These are phyloP conservation scores for Oncorhynchus gorbuscha DNA, from an alignment of 2,113 vertebrate species.

Conservation along the genomic window DNA sequence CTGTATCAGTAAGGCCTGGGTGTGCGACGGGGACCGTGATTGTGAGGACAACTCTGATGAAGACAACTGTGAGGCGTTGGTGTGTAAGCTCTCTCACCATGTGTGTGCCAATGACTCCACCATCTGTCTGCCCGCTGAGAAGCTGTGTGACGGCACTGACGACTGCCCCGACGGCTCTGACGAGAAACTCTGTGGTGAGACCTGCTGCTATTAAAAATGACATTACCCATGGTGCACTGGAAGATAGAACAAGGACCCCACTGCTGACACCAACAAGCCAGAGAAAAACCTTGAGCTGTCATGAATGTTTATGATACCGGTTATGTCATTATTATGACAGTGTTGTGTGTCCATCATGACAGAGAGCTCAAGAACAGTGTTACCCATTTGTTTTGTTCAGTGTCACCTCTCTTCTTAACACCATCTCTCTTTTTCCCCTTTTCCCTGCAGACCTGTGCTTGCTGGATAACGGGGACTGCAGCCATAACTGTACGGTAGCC, in stretches of 20 bases:
- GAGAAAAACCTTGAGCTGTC: too few species aligned
- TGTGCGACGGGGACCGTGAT: constrained; percentile 94
- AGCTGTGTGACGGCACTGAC: constrained; percentile 87
- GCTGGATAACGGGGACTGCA: constrained; percentile 89
- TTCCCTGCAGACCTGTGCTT: constrained; percentile 82
- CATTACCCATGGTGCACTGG: constrained; percentile 16
- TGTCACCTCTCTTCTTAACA: too few species aligned
- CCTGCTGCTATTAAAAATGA: neutral
- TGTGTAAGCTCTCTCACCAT: constrained; percentile 93
- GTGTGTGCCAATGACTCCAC: constrained; percentile 90
- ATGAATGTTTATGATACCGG: too few species aligned
- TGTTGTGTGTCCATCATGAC: too few species aligned
- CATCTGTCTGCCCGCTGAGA: constrained; percentile 90
- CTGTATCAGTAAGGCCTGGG: constrained; percentile 98
- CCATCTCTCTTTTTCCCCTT: neutral
- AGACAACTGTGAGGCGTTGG: constrained; percentile 91
- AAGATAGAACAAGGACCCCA: neutral
- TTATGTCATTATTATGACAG: too few species aligned
- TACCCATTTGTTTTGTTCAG: too few species aligned
- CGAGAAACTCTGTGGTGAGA: constrained; percentile 91
- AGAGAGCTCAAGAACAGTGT: too few species aligned
- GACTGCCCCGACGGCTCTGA: constrained; percentile 93
- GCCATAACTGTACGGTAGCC: constrained; percentile 93
- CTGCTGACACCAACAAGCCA: too few species aligned
- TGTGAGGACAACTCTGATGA: constrained; percentile 96